A percentile compares a stretch with the other conserved stretches of the same genome.
Conservation (phyloP, 1,140 invertebrate species). For the Trachelipus rathkii region DNA sequence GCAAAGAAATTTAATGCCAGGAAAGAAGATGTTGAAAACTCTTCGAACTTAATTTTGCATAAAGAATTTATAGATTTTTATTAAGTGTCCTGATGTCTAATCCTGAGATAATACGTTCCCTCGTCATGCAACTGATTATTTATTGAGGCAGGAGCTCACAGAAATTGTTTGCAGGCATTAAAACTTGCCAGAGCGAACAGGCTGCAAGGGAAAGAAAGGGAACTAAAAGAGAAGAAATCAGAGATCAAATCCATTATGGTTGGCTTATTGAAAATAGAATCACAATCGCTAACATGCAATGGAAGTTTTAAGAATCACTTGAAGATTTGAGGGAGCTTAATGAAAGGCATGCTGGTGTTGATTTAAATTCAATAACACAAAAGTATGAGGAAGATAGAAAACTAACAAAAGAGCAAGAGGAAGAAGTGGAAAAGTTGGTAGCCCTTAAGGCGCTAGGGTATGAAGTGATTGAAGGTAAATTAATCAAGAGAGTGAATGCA, state of each 20-base stretch:
- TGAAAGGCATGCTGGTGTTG: constrained; percentile 75
- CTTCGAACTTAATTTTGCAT: constrained; percentile 96
- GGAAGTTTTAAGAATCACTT: constrained; percentile 85
- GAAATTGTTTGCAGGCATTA: constrained; percentile 97
- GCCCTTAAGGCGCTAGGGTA: constrained; percentile 37
- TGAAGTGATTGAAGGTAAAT: constrained; percentile 40
- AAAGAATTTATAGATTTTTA: constrained; percentile 75
- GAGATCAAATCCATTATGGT: constrained; percentile 99
- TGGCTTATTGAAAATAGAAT: constrained; percentile 88
- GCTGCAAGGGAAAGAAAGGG: constrained; percentile 85
- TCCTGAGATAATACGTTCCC: too few relatives aligned
- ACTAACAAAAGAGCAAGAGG: constrained; percentile 39
- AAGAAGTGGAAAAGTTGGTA: constrained; percentile 35
- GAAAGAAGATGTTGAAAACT: constrained; percentile 97
- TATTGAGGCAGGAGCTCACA: constrained; percentile 94
- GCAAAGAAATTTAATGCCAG: constrained; percentile 99
- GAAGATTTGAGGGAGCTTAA: constrained; percentile 97
- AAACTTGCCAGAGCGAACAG: constrained; percentile 94
- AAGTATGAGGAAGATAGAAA: constrained; percentile 55
- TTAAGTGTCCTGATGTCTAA: constrained; percentile 94
- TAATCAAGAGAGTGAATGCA: constrained; percentile 33
- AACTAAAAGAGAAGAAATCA: constrained; percentile 93
- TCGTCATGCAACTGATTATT: constrained; percentile 99
- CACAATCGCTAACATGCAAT: constrained; percentile 94
- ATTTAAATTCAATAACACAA: constrained; percentile 80